Conservation (phyloP, 2,797 vertebrate genomes). For the Artibeus lituratus region DNA sequence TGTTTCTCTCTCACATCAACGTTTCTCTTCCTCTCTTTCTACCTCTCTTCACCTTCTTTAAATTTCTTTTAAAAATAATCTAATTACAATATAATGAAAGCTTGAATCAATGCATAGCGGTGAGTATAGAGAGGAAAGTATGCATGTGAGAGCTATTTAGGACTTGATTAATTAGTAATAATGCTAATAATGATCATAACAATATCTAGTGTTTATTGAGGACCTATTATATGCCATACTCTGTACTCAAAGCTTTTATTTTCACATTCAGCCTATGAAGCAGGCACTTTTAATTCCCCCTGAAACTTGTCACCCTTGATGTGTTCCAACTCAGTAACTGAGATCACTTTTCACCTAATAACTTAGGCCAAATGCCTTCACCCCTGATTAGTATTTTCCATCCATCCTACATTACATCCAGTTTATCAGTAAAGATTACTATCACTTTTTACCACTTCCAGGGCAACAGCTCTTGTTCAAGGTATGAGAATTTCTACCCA, state of each 20-base stretch:
- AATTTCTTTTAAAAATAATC: not conserved
- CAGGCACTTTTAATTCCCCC: not conserved
- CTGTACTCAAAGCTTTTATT: not conserved
- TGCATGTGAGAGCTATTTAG: not conserved
- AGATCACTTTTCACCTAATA: not conserved
- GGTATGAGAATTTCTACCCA: not conserved
- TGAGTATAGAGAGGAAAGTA: not conserved
- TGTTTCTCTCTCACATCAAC: too few relatives aligned
- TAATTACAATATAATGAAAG: not conserved
- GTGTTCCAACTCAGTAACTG: not conserved
- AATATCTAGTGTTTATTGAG: not conserved
- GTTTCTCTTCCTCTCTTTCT: not conserved
- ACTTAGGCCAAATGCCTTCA: not conserved
- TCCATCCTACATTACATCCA: rapidly evolving
- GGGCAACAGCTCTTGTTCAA: not conserved
- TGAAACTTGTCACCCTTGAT: not conserved
- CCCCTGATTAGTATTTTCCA: not conserved
- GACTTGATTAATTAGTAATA: not conserved
- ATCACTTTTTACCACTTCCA: not conserved
- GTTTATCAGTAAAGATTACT: not conserved
- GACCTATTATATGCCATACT: not conserved
- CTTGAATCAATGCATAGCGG: not conserved
- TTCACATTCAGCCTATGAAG: not conserved
- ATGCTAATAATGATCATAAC: not conserved
- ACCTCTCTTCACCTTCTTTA: not conserved